A percentile compares a stretch with the other conserved stretches of the same genome.
These are phyloP conservation scores for Calliphora vomitoria DNA, from an alignment of 2,888 invertebrate genomes.

Conservation along the genomic window DNA sequence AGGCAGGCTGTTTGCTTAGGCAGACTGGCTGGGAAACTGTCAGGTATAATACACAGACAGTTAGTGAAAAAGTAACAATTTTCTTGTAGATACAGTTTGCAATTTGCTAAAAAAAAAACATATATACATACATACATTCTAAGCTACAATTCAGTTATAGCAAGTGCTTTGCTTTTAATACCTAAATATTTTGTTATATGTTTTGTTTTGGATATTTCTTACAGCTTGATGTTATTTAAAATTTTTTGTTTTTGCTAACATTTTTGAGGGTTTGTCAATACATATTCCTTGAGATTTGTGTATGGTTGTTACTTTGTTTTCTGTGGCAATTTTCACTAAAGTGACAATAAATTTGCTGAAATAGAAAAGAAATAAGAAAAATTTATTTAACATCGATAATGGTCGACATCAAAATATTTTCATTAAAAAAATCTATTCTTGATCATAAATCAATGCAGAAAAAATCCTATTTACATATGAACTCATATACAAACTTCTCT, in stretches of 20 bases:
- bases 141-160: constrained; percentile 30
- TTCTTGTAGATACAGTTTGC: constrained; percentile 1
- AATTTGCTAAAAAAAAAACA: constrained; percentile 30
- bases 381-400: background rate
- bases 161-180: constrained; percentile 45
- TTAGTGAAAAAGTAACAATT: constrained; percentile 9
- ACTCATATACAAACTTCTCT: too few relatives aligned
- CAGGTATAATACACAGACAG: constrained; percentile 15
- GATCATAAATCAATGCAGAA: too few relatives aligned
- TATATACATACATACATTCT: constrained; percentile 12
- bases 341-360: constrained; percentile 34
- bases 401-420: background rate
- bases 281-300: constrained; percentile 14
- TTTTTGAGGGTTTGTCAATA: constrained; percentile 54
- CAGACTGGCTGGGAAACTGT: constrained; percentile 70
- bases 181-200: background rate
- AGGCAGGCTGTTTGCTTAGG: constrained; percentile 34
- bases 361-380: background rate
- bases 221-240: background rate
- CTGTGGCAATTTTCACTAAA: constrained; percentile 24
- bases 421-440: too few relatives aligned
- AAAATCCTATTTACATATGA: too few relatives aligned
- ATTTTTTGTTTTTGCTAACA: background rate
- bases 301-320: background rate
- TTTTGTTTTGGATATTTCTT: background rate